Conservation (phyloP, 2,113 vertebrate species). For the Carassius gibelio region DNA sequence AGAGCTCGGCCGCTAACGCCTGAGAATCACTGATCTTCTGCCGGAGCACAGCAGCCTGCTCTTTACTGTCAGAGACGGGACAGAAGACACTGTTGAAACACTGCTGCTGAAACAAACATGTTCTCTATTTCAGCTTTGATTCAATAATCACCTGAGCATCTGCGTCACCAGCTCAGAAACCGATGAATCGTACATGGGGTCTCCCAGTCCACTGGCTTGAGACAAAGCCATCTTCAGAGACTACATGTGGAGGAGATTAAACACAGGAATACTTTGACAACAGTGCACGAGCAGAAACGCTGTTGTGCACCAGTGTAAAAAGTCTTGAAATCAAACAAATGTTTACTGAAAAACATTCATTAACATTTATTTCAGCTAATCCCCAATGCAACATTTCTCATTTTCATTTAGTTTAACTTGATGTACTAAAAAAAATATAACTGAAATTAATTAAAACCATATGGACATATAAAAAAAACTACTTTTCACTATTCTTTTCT, state of each 20-base stretch:
- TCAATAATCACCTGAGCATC: slow-evolving; percentile 85
- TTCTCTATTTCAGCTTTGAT: not conserved
- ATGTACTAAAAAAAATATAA: not conserved
- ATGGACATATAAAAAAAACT: too few species aligned
- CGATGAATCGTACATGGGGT: slow-evolving; percentile 83
- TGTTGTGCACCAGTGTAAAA: not conserved
- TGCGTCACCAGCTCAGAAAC: slow-evolving; percentile 77
- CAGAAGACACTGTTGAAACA: not conserved
- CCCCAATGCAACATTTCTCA: not conserved
- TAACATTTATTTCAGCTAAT: not conserved
- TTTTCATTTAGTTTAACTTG: not conserved
- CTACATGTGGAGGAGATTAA: slow-evolving; percentile 66
- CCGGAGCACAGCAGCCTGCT: slow-evolving; percentile 80
- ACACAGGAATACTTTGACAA: not conserved
- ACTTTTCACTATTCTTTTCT: too few species aligned
- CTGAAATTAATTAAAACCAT: not conserved
- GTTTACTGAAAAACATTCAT: not conserved
- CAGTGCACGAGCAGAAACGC: not conserved
- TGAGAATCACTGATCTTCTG: slow-evolving; percentile 89
- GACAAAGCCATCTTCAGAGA: slow-evolving; percentile 91
- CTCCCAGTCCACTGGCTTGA: slow-evolving; percentile 86
- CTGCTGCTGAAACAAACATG: not conserved
- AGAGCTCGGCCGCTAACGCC: slow-evolving; percentile 75
- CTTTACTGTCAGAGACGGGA: slow-evolving; percentile 75
- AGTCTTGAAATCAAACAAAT: not conserved